Evolutionary conservation across 1,140 invertebrate species (phyloP), one percentile per base, ranked within the genome.

Genomic region (Bombyx mandarina): DNA sequence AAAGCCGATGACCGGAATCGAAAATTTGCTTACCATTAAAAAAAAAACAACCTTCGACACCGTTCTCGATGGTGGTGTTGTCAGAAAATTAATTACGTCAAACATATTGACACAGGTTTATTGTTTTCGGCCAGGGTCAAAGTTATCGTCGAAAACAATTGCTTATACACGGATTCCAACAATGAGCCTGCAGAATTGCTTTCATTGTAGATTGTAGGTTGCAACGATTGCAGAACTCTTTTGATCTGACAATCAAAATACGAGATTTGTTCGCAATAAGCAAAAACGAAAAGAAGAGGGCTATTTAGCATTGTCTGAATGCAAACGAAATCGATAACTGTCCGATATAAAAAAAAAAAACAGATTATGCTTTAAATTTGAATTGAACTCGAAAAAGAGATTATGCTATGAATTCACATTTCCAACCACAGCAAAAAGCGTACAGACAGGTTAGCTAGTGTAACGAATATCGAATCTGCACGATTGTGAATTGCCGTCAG

Each of bases 271-370:
- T 46, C 52, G 10, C 55, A 52, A 57, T 61, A 54, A 45, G 60
- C 26, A 26, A 44, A 50, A 60, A 60, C 60, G 51, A 56, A 53
- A 35, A 18, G 12, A 18, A 18, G 12, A 18, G 12, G 44, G 51
- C 52, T 56, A 52, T 61, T 48, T 22, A 48, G 51, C 57, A 60
- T 60, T 63, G 65, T 35, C 65, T 60, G 61, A 59, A 66, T 66
- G 65, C 62, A 62, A 69, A 70, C 60, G 62, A 63, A 70, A 70
- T 62, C 58, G 61, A 56, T 62, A 62, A 70, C 63, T 57, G 61
- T 62, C 59, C 57, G 57, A 65, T 67, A 70, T 61, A 70, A 62
- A 47, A 35, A 1, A 35, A 35, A 63, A 56, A 55, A 8, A 65
- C 59, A 71, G 66, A 18, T 18, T 18, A 18, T 18, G 12, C 12